These are phyloP conservation scores for Sarcophaga rosellei DNA, from an alignment of 2,888 invertebrate genomes.

Conservation along the genomic window DNA sequence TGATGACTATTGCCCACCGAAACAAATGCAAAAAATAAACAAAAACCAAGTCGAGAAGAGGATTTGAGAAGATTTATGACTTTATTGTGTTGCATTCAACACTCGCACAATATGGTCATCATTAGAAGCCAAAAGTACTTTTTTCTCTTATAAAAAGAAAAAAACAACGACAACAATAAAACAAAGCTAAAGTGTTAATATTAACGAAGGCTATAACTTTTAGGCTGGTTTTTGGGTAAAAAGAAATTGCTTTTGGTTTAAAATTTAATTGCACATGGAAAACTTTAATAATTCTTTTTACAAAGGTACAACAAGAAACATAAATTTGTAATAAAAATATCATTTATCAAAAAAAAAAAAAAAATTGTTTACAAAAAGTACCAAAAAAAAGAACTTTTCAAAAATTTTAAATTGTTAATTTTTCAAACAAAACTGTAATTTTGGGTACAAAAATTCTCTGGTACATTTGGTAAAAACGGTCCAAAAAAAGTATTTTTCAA, in stretches of 20 bases:
- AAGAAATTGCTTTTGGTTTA: no score
- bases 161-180: not conserved
- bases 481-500: not conserved
- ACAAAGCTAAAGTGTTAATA: not conserved
- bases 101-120: conserved; percentile 56
- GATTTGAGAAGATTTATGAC: conserved; percentile 60
- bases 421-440: not conserved
- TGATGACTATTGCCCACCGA: not conserved
- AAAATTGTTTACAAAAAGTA: no score
- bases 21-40: not conserved
- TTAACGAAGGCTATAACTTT: not conserved
- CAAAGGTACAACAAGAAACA: no score
- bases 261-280: no score
- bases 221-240: no score
- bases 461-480: no score
- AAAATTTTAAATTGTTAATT: not conserved
- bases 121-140: conserved; percentile 38
- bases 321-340: no score
- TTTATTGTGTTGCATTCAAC: conserved; percentile 60
- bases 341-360: no score
- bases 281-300: no score
- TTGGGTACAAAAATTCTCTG: not conserved
- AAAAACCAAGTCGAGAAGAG: no score
- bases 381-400: not conserved
- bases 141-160: not conserved